A percentile compares a stretch with the other conserved stretches of the same genome.
phyloP scores from a whole-genome alignment of 2,888 invertebrate species.

The Chelonus formosanus region DNA sequence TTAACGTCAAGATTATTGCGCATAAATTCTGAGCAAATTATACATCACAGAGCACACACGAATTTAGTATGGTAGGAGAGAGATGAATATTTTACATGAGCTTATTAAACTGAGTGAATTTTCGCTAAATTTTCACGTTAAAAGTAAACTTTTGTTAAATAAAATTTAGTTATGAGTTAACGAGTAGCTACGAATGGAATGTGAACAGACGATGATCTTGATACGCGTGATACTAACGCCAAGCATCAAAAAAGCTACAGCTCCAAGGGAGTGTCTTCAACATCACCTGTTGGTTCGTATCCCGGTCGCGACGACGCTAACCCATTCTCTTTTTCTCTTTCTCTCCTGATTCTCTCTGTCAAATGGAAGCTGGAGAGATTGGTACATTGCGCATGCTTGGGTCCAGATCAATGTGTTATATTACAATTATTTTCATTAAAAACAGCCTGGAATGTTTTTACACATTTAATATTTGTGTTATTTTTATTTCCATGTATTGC shows the following conservation, averaged over 20 bases:
- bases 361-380: constrained; percentile 21
- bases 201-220: not conserved
- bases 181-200: too few relatives aligned
- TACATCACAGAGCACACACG: too few relatives aligned
- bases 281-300: constrained; percentile 62
- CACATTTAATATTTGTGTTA: not conserved
- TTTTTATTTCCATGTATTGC: not conserved
- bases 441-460: not conserved
- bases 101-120: too few relatives aligned
- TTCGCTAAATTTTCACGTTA: too few relatives aligned
- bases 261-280: constrained; percentile 59
- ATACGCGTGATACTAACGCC: constrained; percentile 2
- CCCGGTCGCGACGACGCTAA: constrained; percentile 50
- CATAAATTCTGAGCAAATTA: too few relatives aligned
- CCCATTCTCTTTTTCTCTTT: constrained; percentile 31
- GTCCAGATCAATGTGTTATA: constrained; percentile 58
- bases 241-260: constrained; percentile 16
- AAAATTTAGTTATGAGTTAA: too few relatives aligned
- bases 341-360: constrained; percentile 12
- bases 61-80: too few relatives aligned
- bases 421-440: constrained; percentile 36
- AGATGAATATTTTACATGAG: too few relatives aligned
- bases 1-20: too few relatives aligned
- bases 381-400: constrained; percentile 49
- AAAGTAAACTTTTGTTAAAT: too few relatives aligned